Evolutionary conservation across 2,888 invertebrate species (phyloP), one percentile per base, ranked within the genome.

Genomic region (Lissonota sp.): DNA sequence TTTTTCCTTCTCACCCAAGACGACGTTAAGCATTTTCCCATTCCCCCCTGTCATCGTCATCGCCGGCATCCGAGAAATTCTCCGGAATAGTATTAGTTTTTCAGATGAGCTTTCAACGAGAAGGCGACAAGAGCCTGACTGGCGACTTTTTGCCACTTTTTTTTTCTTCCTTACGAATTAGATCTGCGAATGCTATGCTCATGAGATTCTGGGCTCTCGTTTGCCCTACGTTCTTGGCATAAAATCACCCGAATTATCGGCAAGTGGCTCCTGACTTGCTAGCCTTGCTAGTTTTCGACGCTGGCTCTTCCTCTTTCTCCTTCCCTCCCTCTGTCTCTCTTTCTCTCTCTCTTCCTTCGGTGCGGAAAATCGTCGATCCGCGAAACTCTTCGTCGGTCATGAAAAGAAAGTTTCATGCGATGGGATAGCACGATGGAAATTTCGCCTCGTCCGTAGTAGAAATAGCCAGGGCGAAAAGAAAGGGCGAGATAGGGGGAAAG

Each of bases 211-310:
- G 78, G 26, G 66, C 49, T 63, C 57, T 39, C 16, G 12, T 6
- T 44, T 62, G 51, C 46, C 44, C 58, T 62, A 77, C 67, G 80
- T 60, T 73, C 69, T 64, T 57, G 70, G 67, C 71, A 75, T 82
- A 79, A 75, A 75, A 72, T 82, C 67, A 58, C 44, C 40, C 67
- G 58, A 79, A 82, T 82, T 75, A 79, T 79, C 71, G 66, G 51
- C 62, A 69, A 74, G 72, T 69, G 26, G 57, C 10, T 60, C 14
- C 40, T 53, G 60, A 16, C 77, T 58, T 37, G 63, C 42, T 60
- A 6, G 42, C 49, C 60, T 10, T 66, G 79, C 26, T 26, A 26
- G 26, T 26, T 53, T 26, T 69, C 37, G 26, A 70, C 7, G 49
- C 10, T 42, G 16, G 16, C 49, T 8, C 10, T n/a, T 26, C 42